Conservation (phyloP, 2,888 invertebrate species). For the Syrista parreyssii region DNA sequence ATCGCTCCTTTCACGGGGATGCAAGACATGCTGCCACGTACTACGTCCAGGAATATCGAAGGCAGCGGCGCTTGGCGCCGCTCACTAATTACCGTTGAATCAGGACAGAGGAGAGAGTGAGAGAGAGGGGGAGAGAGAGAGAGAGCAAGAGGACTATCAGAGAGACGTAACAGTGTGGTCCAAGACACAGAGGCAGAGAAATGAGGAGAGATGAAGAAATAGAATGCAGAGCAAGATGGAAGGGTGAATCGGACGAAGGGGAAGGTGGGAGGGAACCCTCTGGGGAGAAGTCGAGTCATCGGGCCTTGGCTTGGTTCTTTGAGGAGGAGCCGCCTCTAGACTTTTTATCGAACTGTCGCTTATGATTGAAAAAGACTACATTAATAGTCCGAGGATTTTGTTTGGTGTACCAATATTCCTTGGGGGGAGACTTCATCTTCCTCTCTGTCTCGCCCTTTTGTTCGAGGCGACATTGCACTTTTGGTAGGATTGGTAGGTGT, state of each 20-base stretch:
- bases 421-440: not conserved
- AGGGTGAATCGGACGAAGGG: not conserved
- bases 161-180: not conserved
- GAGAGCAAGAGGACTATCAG: slow-evolving; percentile 6
- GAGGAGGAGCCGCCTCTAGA: slow-evolving; percentile 58
- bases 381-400: slow-evolving; percentile 48
- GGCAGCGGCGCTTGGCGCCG: slow-evolving; percentile 27
- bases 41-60: not conserved
- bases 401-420: not conserved
- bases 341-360: slow-evolving; percentile 64
- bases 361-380: slow-evolving; percentile 63
- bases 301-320: slow-evolving; percentile 52
- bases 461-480: slow-evolving; percentile 8
- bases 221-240: not conserved
- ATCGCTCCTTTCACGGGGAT: not conserved
- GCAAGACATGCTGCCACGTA: not conserved
- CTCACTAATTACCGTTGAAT: slow-evolving; percentile 56
- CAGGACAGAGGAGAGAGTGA: slow-evolving; percentile 29
- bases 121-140: slow-evolving; percentile 24
- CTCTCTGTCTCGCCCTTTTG: slow-evolving; percentile 1
- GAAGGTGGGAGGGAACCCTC: slow-evolving; percentile 29
- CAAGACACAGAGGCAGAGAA: slow-evolving; percentile 13
- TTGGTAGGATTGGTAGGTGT: slow-evolving; percentile 3
- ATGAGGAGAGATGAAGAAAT: slow-evolving; percentile 17
- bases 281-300: slow-evolving; percentile 62